These are phyloP conservation scores for Paracanthobrama guichenoti DNA, from an alignment of 2,113 vertebrate genomes.

Conservation along the genomic window DNA sequence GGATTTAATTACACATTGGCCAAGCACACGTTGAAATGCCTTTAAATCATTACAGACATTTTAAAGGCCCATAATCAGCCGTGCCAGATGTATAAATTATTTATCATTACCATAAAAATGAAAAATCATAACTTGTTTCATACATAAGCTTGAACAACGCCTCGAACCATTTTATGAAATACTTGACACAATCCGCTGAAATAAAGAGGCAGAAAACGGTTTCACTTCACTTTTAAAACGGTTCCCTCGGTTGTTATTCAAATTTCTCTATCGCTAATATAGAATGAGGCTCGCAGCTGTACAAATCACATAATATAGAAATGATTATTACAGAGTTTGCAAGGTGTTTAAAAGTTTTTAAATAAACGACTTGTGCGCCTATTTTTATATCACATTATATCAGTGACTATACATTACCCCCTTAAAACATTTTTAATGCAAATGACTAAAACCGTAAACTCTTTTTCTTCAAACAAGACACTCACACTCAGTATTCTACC, in stretches of 20 bases:
- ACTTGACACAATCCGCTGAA: not conserved
- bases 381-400: not conserved
- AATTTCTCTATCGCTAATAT: not conserved
- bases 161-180: not conserved
- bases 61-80: conserved; percentile 56
- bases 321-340: not conserved
- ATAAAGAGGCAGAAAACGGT: not conserved
- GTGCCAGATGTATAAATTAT: conserved; percentile 58
- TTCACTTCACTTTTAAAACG: not conserved
- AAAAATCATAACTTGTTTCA: conserved; percentile 47
- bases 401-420: not conserved
- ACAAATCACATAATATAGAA: not conserved
- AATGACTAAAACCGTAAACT: not conserved
- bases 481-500: not conserved
- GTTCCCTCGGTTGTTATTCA: not conserved
- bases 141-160: not conserved
- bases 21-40: conserved; percentile 20
- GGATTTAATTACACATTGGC: conserved; percentile 20
- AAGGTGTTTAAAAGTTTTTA: not conserved
- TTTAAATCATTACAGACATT: conserved; percentile 47
- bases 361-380: not conserved
- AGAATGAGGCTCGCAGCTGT: not conserved
- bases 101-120: conserved; percentile 59
- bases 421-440: not conserved
- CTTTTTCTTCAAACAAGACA: not conserved